Percentiles rank a stretch among this genome's conserved stretches.
Conservation (phyloP, 2,888 invertebrate species). For the Enchytraeus crypticus region DNA sequence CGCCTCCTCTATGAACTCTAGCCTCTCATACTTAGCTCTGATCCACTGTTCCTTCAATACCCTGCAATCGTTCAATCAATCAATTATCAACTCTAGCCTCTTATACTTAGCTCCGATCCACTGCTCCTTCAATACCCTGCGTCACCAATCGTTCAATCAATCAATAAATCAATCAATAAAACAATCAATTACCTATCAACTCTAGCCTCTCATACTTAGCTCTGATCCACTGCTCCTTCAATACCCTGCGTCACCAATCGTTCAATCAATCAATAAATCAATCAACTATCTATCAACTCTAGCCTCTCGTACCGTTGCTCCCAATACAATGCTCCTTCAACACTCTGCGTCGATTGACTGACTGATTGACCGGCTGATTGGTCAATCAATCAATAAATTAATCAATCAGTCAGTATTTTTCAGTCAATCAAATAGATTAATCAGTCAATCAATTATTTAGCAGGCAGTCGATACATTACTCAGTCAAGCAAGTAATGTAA, state of each 20-base stretch:
- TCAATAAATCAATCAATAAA: too few relatives aligned
- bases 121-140: constrained; percentile 76
- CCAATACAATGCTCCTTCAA: constrained; percentile 81
- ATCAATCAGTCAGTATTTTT: too few relatives aligned
- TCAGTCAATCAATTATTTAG: too few relatives aligned
- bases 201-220: constrained; percentile 83
- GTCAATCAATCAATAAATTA: too few relatives aligned
- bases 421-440: too few relatives aligned
- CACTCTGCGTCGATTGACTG: too few relatives aligned
- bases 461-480: too few relatives aligned
- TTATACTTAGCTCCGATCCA: constrained; percentile 86
- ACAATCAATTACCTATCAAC: constrained; percentile 78
- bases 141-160: too few relatives aligned
- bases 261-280: constrained; percentile 65
- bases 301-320: constrained; percentile 84
- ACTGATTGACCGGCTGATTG: too few relatives aligned
- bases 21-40: constrained; percentile 76
- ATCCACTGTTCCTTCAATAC: constrained; percentile 84
- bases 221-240: constrained; percentile 81
- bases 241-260: constrained; percentile 63
- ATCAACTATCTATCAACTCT: constrained; percentile 79
- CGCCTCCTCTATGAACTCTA: constrained; percentile 80
- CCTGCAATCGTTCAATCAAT: constrained; percentile 54
- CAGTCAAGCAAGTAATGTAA: too few relatives aligned
- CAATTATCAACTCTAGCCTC: constrained; percentile 74